Conservation (phyloP, 2,888 invertebrate species). For the Creontiades dilutus region DNA sequence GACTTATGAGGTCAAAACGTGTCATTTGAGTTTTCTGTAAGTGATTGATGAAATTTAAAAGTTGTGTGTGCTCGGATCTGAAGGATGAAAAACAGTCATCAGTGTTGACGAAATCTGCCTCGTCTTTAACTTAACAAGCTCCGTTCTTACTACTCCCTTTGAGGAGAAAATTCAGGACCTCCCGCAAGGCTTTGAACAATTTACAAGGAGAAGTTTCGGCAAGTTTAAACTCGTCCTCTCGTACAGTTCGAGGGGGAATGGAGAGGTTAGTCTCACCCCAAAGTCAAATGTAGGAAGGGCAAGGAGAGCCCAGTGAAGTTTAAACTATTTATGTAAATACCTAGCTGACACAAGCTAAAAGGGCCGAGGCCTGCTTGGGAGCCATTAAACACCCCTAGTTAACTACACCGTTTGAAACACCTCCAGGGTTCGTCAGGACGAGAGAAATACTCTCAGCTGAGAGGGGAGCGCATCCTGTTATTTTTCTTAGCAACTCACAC, state of each 20-base stretch:
- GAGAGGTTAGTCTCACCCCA: conserved; percentile 4
- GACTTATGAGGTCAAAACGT: no score
- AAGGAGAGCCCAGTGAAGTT: conserved; percentile 57
- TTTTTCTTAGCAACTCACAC: conserved; percentile 70
- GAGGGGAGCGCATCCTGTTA: conserved; percentile 58
- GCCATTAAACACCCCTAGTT: conserved; percentile 71
- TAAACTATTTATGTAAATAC: conserved; percentile 71
- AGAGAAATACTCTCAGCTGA: conserved; percentile 37
- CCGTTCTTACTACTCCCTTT: background rate
- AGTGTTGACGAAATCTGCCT: no score
- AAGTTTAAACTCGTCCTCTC: conserved; percentile 45
- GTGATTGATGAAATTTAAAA: no score
- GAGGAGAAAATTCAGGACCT: background rate
- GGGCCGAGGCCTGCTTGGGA: conserved; percentile 47
- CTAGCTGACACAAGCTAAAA: conserved; percentile 68
- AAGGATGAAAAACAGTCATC: no score
- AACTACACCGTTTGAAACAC: conserved; percentile 68
- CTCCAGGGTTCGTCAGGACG: conserved; percentile 44
- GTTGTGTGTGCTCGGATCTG: no score
- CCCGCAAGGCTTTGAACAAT: conserved; percentile 55
- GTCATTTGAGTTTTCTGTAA: no score
- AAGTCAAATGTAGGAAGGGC: conserved; percentile 63
- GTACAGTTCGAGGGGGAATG: background rate
- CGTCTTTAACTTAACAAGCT: background rate
- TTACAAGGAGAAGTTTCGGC: conserved; percentile 60